A percentile compares a stretch with the other conserved stretches of the same genome.
Evolutionary conservation across 2,888 invertebrate species (phyloP).

Genomic region (Drosophila subquinaria): DNA sequence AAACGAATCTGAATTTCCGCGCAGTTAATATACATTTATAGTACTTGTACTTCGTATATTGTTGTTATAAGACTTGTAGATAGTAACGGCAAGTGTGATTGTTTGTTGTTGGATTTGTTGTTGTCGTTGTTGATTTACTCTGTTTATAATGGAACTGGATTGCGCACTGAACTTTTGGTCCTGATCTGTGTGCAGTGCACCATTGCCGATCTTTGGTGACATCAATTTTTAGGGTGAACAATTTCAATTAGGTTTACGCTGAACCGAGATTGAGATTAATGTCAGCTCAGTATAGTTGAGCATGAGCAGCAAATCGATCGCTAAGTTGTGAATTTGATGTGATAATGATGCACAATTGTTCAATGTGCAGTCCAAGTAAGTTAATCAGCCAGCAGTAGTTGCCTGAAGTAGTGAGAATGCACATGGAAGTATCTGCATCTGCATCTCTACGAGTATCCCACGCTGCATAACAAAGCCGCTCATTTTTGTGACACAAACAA

Average conservation of each 20-base stretch:
- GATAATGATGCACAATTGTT: constrained; percentile 55
- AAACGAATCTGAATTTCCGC: constrained; percentile 24
- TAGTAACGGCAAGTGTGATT: constrained; percentile 46
- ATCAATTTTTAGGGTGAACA: constrained; percentile 85
- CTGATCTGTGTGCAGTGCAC: constrained; percentile 63
- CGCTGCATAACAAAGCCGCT: constrained; percentile 61
- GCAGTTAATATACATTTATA: constrained; percentile 12
- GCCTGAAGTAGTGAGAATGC: neutral
- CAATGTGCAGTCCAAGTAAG: constrained; percentile 8
- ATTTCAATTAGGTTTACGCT: constrained; percentile 83
- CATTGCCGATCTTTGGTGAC: constrained; percentile 82
- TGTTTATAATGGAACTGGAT: constrained; percentile 39
- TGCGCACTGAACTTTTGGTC: constrained; percentile 81
- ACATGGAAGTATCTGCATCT: neutral
- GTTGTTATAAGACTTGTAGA: constrained; percentile 40
- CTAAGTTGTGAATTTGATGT: constrained; percentile 44
- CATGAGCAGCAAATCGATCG: constrained; percentile 48
- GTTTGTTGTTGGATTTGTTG: constrained; percentile 6
- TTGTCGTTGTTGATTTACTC: constrained; percentile 31
- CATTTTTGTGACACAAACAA: constrained; percentile 67
- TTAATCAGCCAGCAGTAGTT: constrained; percentile 9
- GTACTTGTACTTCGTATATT: neutral
- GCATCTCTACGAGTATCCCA: constrained; percentile 46
- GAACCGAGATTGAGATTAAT: constrained; percentile 76
- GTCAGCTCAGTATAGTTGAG: constrained; percentile 51